phyloP scores from a whole-genome alignment of 1,140 invertebrate genomes.

The Dolichoris vasculosae region DNA sequence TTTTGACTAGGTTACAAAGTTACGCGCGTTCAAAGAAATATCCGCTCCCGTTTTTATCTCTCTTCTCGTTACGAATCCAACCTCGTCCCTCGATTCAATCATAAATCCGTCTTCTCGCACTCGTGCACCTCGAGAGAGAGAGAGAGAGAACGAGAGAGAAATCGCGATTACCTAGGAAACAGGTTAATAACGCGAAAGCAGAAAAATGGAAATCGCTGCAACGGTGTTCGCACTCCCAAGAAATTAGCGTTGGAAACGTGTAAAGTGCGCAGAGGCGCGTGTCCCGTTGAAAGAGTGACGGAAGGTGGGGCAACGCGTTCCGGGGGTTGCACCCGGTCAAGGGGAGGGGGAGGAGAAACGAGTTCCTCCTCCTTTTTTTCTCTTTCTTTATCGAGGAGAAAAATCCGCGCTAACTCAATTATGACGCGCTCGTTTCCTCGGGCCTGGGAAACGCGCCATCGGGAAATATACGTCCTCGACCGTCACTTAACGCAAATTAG shows the following conservation, averaged over 20 bases:
- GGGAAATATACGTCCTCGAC: constrained; percentile 70
- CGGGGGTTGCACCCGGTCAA: not conserved
- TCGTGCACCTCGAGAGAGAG: no score
- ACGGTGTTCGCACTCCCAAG: not conserved
- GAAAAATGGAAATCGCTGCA: not conserved
- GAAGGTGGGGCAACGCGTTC: no score
- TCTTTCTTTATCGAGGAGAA: not conserved
- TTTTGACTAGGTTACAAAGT: no score
- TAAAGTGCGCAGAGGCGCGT: not conserved
- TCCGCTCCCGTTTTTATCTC: no score
- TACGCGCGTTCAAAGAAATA: no score
- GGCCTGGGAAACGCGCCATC: constrained; percentile 67
- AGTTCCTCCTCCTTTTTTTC: constrained; percentile 9
- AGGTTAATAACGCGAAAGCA: no score
- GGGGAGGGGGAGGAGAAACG: not conserved
- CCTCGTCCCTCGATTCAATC: no score
- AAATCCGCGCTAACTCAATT: constrained; percentile 70
- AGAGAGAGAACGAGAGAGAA: no score
- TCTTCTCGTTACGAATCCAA: no score
- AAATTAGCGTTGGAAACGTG: not conserved
- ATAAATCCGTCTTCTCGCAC: no score
- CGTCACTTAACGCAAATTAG: constrained; percentile 73
- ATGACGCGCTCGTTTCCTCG: constrained; percentile 72
- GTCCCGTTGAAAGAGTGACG: no score
- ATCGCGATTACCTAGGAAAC: no score